phyloP scores from a whole-genome alignment of 2,888 invertebrate genomes.

The Incurvaria masculella region DNA sequence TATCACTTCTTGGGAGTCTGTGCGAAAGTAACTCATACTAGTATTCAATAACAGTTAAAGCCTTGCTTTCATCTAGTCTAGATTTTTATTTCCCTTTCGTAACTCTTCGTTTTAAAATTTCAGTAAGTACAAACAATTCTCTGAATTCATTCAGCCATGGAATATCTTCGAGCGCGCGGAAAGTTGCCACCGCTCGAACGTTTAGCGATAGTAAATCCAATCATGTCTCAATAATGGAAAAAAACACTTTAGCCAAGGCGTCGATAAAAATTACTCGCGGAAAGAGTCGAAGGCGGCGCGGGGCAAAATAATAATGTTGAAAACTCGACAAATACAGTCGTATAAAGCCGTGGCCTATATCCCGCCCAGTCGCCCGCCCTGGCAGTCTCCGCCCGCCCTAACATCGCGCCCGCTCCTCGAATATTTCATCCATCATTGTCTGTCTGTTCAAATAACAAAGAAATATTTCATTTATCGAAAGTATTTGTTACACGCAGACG shows the following conservation, averaged over 20 bases:
- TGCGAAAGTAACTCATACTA: no score
- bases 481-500: neutral
- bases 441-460: neutral
- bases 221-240: neutral
- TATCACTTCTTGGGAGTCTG: no score
- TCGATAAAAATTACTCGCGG: neutral
- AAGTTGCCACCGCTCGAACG: no score
- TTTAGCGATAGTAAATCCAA: neutral
- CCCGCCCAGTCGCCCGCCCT: neutral
- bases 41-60: no score
- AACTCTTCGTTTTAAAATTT: no score
- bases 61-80: no score
- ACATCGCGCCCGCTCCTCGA: neutral
- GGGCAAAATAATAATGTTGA: neutral
- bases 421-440: conserved; percentile 2
- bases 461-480: conserved; percentile 5
- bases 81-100: no score
- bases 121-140: no score
- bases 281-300: neutral
- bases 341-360: neutral
- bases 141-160: no score
- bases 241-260: neutral
- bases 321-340: neutral
- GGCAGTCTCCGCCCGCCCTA: neutral
- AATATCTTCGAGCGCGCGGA: no score